Evolutionary conservation across 2,113 vertebrate species (phyloP).

Genomic region (Paradoxurus hermaphroditus): DNA sequence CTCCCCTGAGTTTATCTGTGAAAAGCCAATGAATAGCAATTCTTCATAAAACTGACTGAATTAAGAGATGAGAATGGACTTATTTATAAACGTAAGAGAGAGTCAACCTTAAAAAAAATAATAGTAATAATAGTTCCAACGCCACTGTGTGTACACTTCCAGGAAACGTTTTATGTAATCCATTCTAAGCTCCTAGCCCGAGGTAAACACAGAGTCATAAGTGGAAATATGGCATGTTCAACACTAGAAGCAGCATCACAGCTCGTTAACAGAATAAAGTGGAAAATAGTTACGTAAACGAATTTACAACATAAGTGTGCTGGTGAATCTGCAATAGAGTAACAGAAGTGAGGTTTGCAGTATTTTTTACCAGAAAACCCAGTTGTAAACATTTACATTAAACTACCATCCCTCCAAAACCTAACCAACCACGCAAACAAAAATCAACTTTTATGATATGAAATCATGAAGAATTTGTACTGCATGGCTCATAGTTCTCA

Average conservation of each 20-base stretch:
- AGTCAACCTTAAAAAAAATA: constrained; percentile 3
- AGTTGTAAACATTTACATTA: constrained; percentile 42
- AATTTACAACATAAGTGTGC: background rate
- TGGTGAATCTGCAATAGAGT: background rate
- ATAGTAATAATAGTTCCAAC: background rate
- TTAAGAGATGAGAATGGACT: constrained; percentile 41
- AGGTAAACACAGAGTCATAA: background rate
- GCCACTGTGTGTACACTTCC: background rate
- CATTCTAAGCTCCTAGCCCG: background rate
- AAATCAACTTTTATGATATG: background rate
- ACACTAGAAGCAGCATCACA: constrained; percentile 29
- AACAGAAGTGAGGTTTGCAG: background rate
- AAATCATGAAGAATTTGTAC: background rate
- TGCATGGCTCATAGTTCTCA: background rate
- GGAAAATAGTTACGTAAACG: constrained; percentile 9
- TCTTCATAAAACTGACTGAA: background rate
- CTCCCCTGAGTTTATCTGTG: constrained; percentile 48
- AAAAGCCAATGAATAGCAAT: constrained; percentile 7
- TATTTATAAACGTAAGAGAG: constrained; percentile 44
- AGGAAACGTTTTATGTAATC: background rate
- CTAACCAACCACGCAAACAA: constrained; percentile 4
- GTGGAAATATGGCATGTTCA: background rate
- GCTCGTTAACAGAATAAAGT: constrained; percentile 38
- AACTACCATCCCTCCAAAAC: background rate
- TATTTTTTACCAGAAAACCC: background rate